Base-by-base conservation (phyloP, 2,888 invertebrate species). In the Autographa gamma region DNA sequence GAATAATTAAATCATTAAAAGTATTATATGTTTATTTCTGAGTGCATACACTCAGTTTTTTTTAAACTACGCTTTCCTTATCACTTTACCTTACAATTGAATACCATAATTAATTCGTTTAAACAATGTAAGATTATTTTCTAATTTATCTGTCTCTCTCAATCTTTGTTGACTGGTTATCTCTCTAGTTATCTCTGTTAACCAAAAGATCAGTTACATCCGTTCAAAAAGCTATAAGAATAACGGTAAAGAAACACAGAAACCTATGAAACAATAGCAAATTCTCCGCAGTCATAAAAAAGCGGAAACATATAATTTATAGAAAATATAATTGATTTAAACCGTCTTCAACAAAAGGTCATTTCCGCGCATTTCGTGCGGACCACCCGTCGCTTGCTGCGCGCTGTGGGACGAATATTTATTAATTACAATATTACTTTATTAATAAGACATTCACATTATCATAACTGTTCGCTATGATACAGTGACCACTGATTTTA, bases 381-480 rank as follows among this genome's bases (percentile, higher is more conserved):
- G 82, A 80, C 82, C 85, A 66, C 82, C 82, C 81, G 82, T 72
- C 56, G 82, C 32, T 66, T 76, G 82, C 71, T 52, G 85, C 34
- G 66, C 25, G 52, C 66, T 31, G 83, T 83, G 84, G 85, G 82
- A 34, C 25, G 70, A 61, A 76, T 71, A 79, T 67, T 64, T 66
- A 66, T 74, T 83, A 76, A 83, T 85, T 83, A 81, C 79, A 71
- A 78, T 67, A 74, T 82, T 67, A 71, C 68, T 80, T 77, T 71
- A 74, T 76, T 82, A 78, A 69, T 72, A 67, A 69, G 67, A 62
- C 52, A 72, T 83, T 68, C 38, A 63, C 74, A 60, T 73, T 81
- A 64, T 63, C 16, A 69, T 74, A 60, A 64, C 70, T 71, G 70
- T 79, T 63, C 9, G 25, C 5, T 56, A 34, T 77, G 60, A 62